These are phyloP conservation scores for Trachelus stipa DNA, from an alignment of 2,888 invertebrate species.

Conservation along the genomic window DNA sequence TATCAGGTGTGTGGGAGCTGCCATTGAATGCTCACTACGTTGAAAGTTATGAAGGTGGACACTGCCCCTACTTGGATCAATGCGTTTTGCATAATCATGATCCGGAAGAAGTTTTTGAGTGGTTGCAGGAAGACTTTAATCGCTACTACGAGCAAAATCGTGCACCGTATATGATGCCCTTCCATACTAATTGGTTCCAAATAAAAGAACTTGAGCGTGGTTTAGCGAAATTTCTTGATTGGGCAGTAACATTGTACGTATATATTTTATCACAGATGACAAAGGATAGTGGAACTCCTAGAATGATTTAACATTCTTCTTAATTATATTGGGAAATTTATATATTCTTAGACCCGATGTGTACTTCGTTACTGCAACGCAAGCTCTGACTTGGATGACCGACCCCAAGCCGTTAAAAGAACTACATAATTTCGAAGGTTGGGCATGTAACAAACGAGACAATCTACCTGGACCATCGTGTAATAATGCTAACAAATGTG, in stretches of 20 bases:
- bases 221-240: constrained; percentile 86
- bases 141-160: constrained; percentile 88
- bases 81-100: constrained; percentile 92
- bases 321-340: not conserved
- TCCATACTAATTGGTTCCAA: constrained; percentile 98
- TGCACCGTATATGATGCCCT: constrained; percentile 94
- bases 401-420: constrained; percentile 81
- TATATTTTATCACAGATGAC: not conserved
- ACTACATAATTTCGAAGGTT: constrained; percentile 80
- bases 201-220: constrained; percentile 85
- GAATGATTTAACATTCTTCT: not conserved
- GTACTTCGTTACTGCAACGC: constrained; percentile 87
- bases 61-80: constrained; percentile 92
- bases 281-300: not conserved
- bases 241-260: constrained; percentile 79
- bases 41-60: constrained; percentile 89
- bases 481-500: constrained; percentile 85
- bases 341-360: constrained; percentile 79
- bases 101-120: constrained; percentile 81
- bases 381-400: constrained; percentile 91
- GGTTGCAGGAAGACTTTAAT: constrained; percentile 90
- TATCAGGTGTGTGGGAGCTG: constrained; percentile 88
- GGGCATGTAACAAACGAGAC: constrained; percentile 82
- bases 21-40: constrained; percentile 91
- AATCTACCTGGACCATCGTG: constrained; percentile 81